phyloP scores from a whole-genome alignment of 2,888 invertebrate species.

The Biston betularia region DNA sequence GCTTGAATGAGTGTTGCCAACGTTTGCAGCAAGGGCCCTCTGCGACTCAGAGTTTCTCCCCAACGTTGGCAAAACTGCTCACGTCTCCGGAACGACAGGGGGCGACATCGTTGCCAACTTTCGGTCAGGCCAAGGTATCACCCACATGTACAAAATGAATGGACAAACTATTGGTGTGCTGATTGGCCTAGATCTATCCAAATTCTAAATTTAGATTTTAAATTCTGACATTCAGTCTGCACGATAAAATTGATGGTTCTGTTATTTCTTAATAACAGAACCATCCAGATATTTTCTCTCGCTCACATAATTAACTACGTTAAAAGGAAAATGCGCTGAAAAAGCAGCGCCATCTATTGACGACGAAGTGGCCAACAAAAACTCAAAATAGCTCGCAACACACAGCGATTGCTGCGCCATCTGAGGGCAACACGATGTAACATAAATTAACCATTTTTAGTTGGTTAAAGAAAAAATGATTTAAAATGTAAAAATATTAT shows the following conservation, averaged over 20 bases:
- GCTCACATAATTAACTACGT: too few relatives aligned
- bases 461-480: too few relatives aligned
- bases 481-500: too few relatives aligned
- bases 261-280: too few relatives aligned
- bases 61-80: conserved; percentile 92
- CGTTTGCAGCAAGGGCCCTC: conserved; percentile 83
- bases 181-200: conserved; percentile 81
- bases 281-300: too few relatives aligned
- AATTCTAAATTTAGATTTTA: conserved; percentile 83
- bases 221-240: conserved; percentile 50
- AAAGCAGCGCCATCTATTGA: too few relatives aligned
- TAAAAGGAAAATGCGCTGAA: too few relatives aligned
- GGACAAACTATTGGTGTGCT: conserved; percentile 74
- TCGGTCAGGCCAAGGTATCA: conserved; percentile 86
- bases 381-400: too few relatives aligned
- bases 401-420: too few relatives aligned
- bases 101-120: conserved; percentile 77
- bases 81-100: conserved; percentile 88
- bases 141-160: conserved; percentile 60
- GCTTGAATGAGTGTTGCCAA: conserved; percentile 85
- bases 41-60: conserved; percentile 89
- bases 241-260: not conserved
- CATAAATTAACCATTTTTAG: too few relatives aligned
- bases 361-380: too few relatives aligned
- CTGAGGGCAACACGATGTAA: too few relatives aligned